phyloP scores from a whole-genome alignment of 1,140 invertebrate genomes.

The Drosophila lowei region DNA sequence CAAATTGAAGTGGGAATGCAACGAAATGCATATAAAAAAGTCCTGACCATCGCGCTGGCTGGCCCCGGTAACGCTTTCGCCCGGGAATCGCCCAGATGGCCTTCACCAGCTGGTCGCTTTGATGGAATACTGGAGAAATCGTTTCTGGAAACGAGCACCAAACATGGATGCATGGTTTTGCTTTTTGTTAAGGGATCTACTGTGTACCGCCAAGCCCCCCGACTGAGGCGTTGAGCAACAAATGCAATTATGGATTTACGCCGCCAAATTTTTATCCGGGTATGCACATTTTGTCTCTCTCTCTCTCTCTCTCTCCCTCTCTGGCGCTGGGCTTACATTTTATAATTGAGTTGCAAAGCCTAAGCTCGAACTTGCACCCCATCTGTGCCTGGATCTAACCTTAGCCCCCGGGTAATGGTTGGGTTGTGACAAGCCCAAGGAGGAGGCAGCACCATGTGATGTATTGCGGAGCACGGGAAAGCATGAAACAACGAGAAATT shows the following conservation, averaged over 20 bases:
- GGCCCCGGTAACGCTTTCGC: slow-evolving; percentile 24
- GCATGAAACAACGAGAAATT: slow-evolving; percentile 42
- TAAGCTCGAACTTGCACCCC: not conserved
- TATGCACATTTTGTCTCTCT: slow-evolving; percentile 13
- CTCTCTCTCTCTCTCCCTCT: slow-evolving; percentile 22
- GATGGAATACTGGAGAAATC: slow-evolving; percentile 1
- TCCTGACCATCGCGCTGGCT: not conserved
- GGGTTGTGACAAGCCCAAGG: not conserved
- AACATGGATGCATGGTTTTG: slow-evolving; percentile 11
- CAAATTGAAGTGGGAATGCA: slow-evolving; percentile 76
- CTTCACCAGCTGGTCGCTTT: no score
- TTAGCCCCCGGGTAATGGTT: not conserved
- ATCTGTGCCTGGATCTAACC: not conserved
- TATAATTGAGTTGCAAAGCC: slow-evolving; percentile 66
- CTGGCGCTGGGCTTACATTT: slow-evolving; percentile 58
- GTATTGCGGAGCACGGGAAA: not conserved
- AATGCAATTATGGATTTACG: slow-evolving; percentile 76
- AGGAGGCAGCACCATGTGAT: slow-evolving; percentile 5
- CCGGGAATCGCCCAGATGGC: not conserved
- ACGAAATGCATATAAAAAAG: slow-evolving; percentile 65
- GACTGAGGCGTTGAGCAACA: slow-evolving; percentile 55
- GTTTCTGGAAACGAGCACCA: slow-evolving; percentile 8
- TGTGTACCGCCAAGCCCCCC: no score
- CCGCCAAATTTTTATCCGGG: slow-evolving; percentile 59
- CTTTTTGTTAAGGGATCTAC: slow-evolving; percentile 1